phyloP scores from a whole-genome alignment of 2,888 invertebrate species.

The Volucella bombylans region DNA sequence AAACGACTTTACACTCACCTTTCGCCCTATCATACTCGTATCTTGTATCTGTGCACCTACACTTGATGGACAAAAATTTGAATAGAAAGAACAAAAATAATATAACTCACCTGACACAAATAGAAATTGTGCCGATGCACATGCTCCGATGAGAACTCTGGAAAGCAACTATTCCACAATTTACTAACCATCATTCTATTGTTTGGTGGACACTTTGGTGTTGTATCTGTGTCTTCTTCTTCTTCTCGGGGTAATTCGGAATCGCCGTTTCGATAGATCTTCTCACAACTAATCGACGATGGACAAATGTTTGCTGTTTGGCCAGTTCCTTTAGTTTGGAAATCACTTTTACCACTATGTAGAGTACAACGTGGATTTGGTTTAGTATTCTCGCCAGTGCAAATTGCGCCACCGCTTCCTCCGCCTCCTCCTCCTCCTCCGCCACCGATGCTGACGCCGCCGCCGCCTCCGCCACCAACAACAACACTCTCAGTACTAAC shows the following conservation, averaged over 20 bases:
- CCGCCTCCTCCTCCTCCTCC: conserved; percentile 42
- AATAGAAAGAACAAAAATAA: background rate
- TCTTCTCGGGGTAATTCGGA: conserved; percentile 76
- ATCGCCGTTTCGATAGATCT: conserved; percentile 59
- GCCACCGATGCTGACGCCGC: conserved; percentile 55
- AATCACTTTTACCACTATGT: conserved; percentile 48
- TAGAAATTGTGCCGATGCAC: conserved; percentile 83
- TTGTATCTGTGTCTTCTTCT: conserved; percentile 79
- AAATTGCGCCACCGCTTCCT: conserved; percentile 54
- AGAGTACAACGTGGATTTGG: conserved; percentile 48
- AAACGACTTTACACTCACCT: no score
- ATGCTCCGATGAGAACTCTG: conserved; percentile 81
- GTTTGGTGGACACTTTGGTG: conserved; percentile 79
- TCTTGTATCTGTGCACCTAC: no score
- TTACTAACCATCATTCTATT: conserved; percentile 83
- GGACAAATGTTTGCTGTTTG: conserved; percentile 67
- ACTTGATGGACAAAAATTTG: no score
- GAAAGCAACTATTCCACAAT: conserved; percentile 82
- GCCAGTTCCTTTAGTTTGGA: conserved; percentile 73
- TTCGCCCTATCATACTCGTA: no score
- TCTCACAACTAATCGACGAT: conserved; percentile 73
- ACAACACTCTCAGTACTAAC: conserved; percentile 78
- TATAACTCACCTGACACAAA: conserved; percentile 80
- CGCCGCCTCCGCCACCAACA: conserved; percentile 70
- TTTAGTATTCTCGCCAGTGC: conserved; percentile 73